Conservation (phyloP, 2,113 vertebrate species). For the Lagopus muta region DNA sequence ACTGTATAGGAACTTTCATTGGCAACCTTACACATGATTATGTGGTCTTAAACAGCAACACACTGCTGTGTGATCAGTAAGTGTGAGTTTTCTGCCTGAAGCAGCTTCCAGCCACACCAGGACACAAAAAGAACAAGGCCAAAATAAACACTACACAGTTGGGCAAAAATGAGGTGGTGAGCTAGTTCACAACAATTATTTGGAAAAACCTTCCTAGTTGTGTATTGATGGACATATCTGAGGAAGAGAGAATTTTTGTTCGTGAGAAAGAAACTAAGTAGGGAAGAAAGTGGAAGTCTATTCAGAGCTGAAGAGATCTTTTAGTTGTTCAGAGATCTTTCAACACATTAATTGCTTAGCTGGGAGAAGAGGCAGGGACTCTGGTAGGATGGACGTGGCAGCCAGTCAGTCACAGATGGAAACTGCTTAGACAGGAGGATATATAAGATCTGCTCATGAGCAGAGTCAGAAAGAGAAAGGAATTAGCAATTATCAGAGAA, state of each 20-base stretch:
- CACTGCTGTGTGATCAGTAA: neutral
- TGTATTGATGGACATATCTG: neutral
- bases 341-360: neutral
- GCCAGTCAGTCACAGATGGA: neutral
- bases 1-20: neutral
- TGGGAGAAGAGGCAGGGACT: neutral
- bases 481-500: neutral
- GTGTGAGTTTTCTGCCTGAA: neutral
- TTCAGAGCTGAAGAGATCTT: neutral
- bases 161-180: neutral
- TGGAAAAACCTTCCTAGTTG: neutral
- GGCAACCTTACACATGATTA: neutral
- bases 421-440: neutral
- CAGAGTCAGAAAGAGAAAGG: accelerated
- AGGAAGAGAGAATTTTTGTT: neutral
- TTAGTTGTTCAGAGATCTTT: neutral
- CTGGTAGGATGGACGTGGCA: neutral
- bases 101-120: neutral
- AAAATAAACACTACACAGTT: neutral
- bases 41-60: neutral
- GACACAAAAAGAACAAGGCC: neutral
- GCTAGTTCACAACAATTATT: neutral
- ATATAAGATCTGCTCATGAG: neutral
- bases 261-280: neutral
- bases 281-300: neutral